phyloP scores from a whole-genome alignment of 2,888 invertebrate species.

The Megastigmus dorsalis region DNA sequence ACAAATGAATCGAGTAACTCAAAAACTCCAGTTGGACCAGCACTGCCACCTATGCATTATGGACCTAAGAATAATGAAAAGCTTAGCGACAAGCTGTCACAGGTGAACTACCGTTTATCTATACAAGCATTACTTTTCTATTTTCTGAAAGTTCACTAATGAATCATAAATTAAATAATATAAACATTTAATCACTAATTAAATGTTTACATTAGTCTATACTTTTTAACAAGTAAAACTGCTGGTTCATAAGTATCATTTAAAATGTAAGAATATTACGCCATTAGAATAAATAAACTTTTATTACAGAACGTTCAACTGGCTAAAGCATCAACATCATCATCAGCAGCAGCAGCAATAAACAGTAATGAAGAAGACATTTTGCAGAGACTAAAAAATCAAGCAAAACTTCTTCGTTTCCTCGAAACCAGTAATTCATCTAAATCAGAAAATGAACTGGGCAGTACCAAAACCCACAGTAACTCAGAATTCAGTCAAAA shows the following conservation, averaged over 20 bases:
- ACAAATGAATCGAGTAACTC: slow-evolving; percentile 45
- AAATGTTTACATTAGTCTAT: not conserved
- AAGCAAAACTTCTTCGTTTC: slow-evolving; percentile 73
- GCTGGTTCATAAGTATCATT: too few species aligned
- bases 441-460: not conserved
- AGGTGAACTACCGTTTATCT: too few species aligned
- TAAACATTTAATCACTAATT: too few species aligned
- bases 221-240: slow-evolving; percentile 1
- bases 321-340: not conserved
- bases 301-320: slow-evolving; percentile 2
- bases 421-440: not conserved
- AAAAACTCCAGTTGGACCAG: slow-evolving; percentile 55
- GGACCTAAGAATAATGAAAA: slow-evolving; percentile 59
- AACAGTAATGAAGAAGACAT: slow-evolving; percentile 71
- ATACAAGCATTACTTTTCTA: too few species aligned
- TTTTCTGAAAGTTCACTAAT: too few species aligned
- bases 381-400: slow-evolving; percentile 72
- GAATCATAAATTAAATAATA: too few species aligned
- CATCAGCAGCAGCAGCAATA: slow-evolving; percentile 56
- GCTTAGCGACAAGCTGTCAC: slow-evolving; percentile 37
- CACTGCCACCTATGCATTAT: slow-evolving; percentile 58
- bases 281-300: too few species aligned
- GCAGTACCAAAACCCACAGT: slow-evolving; percentile 3
- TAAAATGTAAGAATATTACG: too few species aligned
- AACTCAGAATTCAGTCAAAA: slow-evolving; percentile 8